phyloP scores from a whole-genome alignment of 2,113 vertebrate species.

The Meriones unguiculatus region DNA sequence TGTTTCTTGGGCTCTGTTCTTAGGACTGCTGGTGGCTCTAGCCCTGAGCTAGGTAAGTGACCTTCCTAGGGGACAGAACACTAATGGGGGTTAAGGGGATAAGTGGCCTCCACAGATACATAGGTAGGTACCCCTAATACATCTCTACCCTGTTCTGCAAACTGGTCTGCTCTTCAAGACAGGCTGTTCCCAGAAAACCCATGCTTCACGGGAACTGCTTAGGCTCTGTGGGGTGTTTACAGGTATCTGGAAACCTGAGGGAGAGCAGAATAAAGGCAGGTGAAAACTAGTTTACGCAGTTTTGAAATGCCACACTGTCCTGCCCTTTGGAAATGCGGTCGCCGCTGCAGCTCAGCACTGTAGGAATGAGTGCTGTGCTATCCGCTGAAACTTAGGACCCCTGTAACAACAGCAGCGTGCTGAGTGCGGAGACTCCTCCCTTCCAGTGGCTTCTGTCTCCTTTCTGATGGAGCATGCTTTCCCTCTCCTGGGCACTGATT shows the following conservation, averaged over 20 bases:
- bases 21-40: conserved; percentile 83
- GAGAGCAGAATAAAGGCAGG: conserved; percentile 67
- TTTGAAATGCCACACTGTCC: conserved; percentile 51
- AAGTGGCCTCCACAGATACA: conserved; percentile 84
- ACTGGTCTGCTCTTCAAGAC: conserved; percentile 81
- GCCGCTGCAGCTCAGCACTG: conserved; percentile 2
- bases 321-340: conserved; percentile 35
- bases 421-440: no score
- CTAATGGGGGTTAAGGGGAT: conserved; percentile 74
- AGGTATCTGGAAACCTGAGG: conserved; percentile 75
- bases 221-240: conserved; percentile 57
- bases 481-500: conserved; percentile 65
- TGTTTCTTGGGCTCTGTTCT: conserved; percentile 80
- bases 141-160: conserved; percentile 82
- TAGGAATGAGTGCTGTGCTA: background rate
- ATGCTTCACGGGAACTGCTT: conserved; percentile 63
- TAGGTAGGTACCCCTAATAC: conserved; percentile 86
- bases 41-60: conserved; percentile 83
- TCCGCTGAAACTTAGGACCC: conserved; percentile 55
- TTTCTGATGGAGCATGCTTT: conserved; percentile 66
- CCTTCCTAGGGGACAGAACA: conserved; percentile 85
- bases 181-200: conserved; percentile 83
- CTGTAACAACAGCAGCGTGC: background rate
- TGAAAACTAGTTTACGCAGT: conserved; percentile 64
- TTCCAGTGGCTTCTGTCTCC: background rate